These are phyloP conservation scores for Temnothorax ravouxi DNA, from an alignment of 2,888 invertebrate species.

Conservation along the genomic window DNA sequence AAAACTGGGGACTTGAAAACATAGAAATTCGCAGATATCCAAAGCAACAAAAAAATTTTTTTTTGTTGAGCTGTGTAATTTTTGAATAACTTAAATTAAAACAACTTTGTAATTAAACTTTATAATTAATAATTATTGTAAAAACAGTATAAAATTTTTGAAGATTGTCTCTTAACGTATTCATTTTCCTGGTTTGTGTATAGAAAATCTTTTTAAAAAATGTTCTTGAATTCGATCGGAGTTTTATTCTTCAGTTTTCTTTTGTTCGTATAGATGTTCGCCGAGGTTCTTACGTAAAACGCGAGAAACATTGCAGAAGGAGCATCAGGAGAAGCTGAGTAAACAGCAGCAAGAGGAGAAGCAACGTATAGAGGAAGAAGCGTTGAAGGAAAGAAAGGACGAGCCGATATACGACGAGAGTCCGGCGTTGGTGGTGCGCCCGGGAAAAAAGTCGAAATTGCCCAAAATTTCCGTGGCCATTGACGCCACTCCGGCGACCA, in stretches of 20 bases:
- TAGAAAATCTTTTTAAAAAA: neutral
- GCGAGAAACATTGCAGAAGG: conserved; percentile 83
- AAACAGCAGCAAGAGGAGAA: conserved; percentile 82
- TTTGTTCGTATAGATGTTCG: conserved; percentile 87
- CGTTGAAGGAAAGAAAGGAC: conserved; percentile 70
- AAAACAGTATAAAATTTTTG: neutral
- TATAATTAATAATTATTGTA: neutral
- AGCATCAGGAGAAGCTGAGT: conserved; percentile 83
- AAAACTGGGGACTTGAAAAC: too few relatives aligned
- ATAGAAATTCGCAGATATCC: too few relatives aligned
- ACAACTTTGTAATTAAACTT: neutral
- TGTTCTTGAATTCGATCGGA: neutral
- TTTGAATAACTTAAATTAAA: neutral
- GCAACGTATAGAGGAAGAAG: conserved; percentile 71
- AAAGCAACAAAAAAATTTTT: too few relatives aligned
- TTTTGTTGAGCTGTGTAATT: too few relatives aligned
- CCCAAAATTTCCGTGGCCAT: conserved; percentile 92
- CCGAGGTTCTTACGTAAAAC: conserved; percentile 89
- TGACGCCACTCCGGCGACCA: conserved; percentile 92
- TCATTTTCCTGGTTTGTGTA: neutral
- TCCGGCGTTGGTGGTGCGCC: conserved; percentile 79
- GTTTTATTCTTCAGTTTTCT: neutral
- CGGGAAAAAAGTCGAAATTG: conserved; percentile 87
- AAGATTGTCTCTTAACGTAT: neutral
- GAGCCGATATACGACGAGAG: conserved; percentile 83